Evolutionary conservation across 2,888 invertebrate genomes (phyloP).

Genomic region (Pteria penguin): DNA sequence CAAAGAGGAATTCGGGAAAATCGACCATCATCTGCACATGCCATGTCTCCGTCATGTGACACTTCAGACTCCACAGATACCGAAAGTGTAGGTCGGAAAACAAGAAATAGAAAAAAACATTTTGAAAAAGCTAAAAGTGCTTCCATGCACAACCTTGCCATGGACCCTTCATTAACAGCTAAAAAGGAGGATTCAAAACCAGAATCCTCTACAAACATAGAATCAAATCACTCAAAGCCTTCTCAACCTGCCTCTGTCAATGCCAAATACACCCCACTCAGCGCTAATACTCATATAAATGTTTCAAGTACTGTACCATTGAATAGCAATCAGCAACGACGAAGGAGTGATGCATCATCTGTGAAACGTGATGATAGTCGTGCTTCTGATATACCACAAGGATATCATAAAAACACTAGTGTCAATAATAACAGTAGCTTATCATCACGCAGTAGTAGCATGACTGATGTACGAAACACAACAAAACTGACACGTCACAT

Average conservation of each 20-base stretch:
- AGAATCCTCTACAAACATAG: conserved; percentile 5
- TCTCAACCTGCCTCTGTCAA: too few relatives aligned
- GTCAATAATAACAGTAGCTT: conserved; percentile 48
- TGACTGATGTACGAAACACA: conserved; percentile 47
- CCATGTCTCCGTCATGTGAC: conserved; percentile 37
- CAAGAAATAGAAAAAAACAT: conserved; percentile 62
- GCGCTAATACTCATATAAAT: conserved; percentile 2
- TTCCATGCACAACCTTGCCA: conserved; percentile 65
- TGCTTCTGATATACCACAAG: neutral
- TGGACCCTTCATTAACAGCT: conserved; percentile 14
- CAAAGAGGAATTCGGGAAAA: neutral
- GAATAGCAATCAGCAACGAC: neutral
- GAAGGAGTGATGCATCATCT: neutral
- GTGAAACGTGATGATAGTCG: neutral
- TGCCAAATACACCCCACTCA: neutral
- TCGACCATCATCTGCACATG: conserved; percentile 46
- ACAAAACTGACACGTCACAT: conserved; percentile 39
- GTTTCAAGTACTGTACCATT: neutral
- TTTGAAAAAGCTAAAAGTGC: conserved; percentile 70
- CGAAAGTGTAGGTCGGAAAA: conserved; percentile 61
- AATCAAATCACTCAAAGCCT: neutral
- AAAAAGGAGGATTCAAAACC: neutral
- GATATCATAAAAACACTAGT: neutral
- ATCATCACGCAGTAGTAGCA: conserved; percentile 59
- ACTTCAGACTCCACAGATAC: conserved; percentile 74